Evolutionary conservation across 30 jellyfish, hydroid and myxozoan species (phyloP).

Genomic region (Sanderia malayensis): DNA sequence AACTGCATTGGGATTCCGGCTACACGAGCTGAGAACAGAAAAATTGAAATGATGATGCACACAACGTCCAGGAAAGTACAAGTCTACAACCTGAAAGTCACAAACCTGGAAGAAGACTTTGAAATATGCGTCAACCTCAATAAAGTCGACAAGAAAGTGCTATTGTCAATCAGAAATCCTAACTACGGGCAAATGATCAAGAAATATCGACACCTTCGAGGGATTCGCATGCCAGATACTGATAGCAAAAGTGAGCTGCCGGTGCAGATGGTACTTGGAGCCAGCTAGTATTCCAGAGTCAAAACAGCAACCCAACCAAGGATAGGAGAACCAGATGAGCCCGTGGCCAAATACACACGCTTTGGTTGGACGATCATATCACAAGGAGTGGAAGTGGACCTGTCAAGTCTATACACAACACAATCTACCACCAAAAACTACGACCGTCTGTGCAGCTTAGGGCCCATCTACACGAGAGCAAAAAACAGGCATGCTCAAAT

Average conservation of each 20-base stretch:
- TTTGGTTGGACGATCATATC: slow-evolving; percentile 28
- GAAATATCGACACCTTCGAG: slow-evolving; percentile 13
- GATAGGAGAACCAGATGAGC: slow-evolving; percentile 39
- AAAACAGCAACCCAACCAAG: slow-evolving; percentile 23
- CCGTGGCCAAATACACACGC: slow-evolving; percentile 33
- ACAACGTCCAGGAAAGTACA: slow-evolving; percentile 12
- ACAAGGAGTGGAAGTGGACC: slow-evolving; percentile 5
- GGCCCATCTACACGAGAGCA: too few relatives aligned
- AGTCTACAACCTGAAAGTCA: slow-evolving; percentile 18
- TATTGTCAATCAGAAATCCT: slow-evolving; percentile 30
- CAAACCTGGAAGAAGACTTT: slow-evolving; percentile 11
- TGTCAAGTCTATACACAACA: slow-evolving; percentile 6
- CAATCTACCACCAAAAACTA: slow-evolving; percentile 19
- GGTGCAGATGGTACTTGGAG: slow-evolving; percentile 38
- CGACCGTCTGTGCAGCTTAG: too few relatives aligned
- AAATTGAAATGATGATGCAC: slow-evolving; percentile 47
- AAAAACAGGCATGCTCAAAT: too few relatives aligned
- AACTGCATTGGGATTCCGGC: not conserved
- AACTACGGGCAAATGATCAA: slow-evolving; percentile 31
- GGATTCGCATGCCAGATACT: slow-evolving; percentile 8
- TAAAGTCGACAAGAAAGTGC: slow-evolving; percentile 39
- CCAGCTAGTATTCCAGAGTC: slow-evolving; percentile 31
- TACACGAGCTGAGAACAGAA: slow-evolving; percentile 16
- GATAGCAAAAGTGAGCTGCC: slow-evolving; percentile 24
- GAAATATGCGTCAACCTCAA: slow-evolving; percentile 10